Conservation (phyloP, 2,113 vertebrate genomes). For the Corythornis cristatus region DNA sequence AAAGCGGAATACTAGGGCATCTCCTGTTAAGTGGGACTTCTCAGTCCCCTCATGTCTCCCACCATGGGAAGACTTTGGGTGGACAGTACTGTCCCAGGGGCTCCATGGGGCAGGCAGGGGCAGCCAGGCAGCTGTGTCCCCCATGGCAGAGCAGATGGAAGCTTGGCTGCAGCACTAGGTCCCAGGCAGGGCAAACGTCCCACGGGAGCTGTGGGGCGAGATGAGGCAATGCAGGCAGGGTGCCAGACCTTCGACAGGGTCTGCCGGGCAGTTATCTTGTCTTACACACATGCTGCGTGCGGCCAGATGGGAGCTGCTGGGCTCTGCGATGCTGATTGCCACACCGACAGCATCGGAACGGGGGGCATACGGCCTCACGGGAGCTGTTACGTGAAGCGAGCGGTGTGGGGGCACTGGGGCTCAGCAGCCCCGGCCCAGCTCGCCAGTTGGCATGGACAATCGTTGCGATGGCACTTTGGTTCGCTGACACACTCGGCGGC, state of each 20-base stretch:
- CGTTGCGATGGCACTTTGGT: neutral
- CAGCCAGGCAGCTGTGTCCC: fast-evolving
- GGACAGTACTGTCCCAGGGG: neutral
- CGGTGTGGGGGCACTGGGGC: fast-evolving
- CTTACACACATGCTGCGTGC: neutral
- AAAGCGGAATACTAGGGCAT: neutral
- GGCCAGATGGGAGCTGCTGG: slow-evolving; percentile 13
- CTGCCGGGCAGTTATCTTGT: slow-evolving; percentile 22
- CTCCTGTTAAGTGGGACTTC: neutral
- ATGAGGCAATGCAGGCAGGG: neutral
- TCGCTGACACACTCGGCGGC: fast-evolving
- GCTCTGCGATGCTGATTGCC: slow-evolving; percentile 36
- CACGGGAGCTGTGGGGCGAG: neutral
- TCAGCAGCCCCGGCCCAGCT: neutral
- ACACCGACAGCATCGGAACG: neutral
- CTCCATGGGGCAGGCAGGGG: fast-evolving
- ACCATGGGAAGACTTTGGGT: fast-evolving
- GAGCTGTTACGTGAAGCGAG: neutral
- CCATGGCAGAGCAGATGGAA: fast-evolving
- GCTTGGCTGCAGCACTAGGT: fast-evolving
- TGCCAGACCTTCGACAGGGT: slow-evolving; percentile 16
- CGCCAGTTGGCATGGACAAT: no score
- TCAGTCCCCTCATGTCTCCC: fast-evolving
- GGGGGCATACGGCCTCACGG: neutral
- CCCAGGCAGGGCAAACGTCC: neutral